These are phyloP conservation scores for Variabilichromis moorii DNA, from an alignment of 2,113 vertebrate species.

Conservation along the genomic window DNA sequence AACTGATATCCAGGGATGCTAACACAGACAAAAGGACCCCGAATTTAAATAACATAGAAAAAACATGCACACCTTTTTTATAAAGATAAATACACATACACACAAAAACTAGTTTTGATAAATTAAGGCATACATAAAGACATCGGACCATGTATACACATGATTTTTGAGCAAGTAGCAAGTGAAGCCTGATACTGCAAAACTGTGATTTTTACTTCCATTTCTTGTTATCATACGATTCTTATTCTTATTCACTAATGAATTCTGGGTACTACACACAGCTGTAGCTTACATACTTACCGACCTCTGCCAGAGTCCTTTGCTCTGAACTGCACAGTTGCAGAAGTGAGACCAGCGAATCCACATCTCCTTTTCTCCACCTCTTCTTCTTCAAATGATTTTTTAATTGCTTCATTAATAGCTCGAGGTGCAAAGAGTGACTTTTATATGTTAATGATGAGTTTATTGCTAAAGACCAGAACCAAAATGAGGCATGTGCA, in stretches of 20 bases:
- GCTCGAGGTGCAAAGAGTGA: neutral
- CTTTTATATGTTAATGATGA: neutral
- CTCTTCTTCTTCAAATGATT: neutral
- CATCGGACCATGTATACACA: fast-evolving
- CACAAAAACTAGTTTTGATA: neutral
- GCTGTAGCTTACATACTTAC: neutral
- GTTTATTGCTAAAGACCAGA: neutral
- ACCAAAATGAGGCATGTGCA: neutral
- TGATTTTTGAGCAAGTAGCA: neutral
- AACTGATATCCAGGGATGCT: neutral
- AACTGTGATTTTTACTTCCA: neutral
- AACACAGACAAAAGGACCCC: fast-evolving
- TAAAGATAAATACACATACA: neutral
- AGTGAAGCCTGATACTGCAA: neutral
- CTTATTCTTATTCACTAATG: neutral
- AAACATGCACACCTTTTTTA: neutral
- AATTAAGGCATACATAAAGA: neutral
- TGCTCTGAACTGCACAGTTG: neutral
- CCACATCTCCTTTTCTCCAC: neutral
- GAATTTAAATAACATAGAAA: neutral
- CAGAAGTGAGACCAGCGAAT: neutral
- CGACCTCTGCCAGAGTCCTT: neutral
- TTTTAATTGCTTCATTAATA: neutral
- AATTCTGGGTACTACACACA: neutral
- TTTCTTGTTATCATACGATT: neutral